These are phyloP conservation scores for Oreocharis arfaki DNA, from an alignment of 2,113 vertebrate species.

Conservation along the genomic window DNA sequence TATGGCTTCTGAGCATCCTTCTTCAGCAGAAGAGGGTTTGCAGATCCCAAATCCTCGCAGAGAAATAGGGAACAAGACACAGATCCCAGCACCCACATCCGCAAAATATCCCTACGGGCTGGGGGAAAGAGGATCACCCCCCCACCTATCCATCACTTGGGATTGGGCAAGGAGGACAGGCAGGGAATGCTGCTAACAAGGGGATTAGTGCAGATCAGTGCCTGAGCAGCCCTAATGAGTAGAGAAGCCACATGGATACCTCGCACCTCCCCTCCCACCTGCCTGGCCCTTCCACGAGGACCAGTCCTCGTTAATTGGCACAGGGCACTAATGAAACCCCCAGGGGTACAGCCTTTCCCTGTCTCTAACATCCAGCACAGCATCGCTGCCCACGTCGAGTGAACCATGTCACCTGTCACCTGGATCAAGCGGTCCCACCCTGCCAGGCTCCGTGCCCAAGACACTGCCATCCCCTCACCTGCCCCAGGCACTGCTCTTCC, in stretches of 20 bases:
- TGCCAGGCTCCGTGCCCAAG: background rate
- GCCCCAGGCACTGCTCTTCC: background rate
- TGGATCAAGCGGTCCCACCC: background rate
- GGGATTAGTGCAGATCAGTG: conserved; percentile 4
- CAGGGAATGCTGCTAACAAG: conserved; percentile 30
- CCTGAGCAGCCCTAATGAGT: conserved; percentile 38
- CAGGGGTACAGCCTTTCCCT: background rate
- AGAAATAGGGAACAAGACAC: background rate
- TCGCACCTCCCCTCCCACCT: background rate
- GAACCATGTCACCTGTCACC: background rate
- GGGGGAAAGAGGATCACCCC: background rate
- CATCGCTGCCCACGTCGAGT: accelerated
- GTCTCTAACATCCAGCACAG: background rate
- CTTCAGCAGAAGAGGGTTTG: background rate
- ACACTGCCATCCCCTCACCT: background rate
- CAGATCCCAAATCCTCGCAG: accelerated
- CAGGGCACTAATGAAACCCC: background rate
- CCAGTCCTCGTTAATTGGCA: background rate
- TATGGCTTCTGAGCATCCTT: background rate
- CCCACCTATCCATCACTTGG: background rate
- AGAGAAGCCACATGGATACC: background rate
- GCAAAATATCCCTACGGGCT: background rate
- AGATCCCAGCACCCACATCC: accelerated
- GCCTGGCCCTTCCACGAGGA: accelerated
- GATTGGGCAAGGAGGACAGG: background rate